Base-by-base conservation (phyloP, 2,888 invertebrate genomes). In the Eristalinus aeneus region DNA sequence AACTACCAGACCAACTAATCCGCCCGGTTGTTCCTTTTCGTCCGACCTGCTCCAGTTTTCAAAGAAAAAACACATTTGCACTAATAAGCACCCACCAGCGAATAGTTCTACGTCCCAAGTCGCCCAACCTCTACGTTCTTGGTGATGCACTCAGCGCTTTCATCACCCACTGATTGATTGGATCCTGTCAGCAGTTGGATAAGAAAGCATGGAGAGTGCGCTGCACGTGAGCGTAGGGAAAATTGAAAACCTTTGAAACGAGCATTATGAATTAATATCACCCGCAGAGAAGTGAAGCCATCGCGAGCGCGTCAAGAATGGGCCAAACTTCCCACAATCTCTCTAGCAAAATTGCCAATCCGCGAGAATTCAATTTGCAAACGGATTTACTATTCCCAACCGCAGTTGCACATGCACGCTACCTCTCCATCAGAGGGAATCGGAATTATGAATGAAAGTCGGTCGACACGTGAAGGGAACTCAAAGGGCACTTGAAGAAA, bases 311-410 rank as follows among this genome's bases (percentile, higher is more conserved):
- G 46, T 58, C 58, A 34, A 53, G 76, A 8, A 16, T 27, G 20
- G 36, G 20, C 23, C n/a, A 63, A 12, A 61, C 16, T n/a, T 61
- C 56, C 39, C 65, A 65, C 64, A 32, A 31, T 53, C 63, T 12
- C 23, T 22, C 20, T 12, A 11, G 4, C n/a, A 53, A 53, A 36
- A 72, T 78, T 72, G 60, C 16, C 78, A 72, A 78, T 78, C 22
- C 65, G 23, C 16, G 32, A 60, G 46, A 46, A 71, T 78, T 16
- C 71, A 22, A 71, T 71, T 78, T 46, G 34, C 54, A 12, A 69
- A 39, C 67, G 34, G 78, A 78, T 78, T 78, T 65, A 58, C 78
- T 23, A 36, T 69, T 64, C 71, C 6, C 46, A 69, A 69, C 53
- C 22, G 36, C 20, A 76, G 12, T 54, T 31, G 36, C 20, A 76